These are phyloP conservation scores for Coreoperca whiteheadi DNA, from an alignment of 2,113 vertebrate species.

Conservation along the genomic window DNA sequence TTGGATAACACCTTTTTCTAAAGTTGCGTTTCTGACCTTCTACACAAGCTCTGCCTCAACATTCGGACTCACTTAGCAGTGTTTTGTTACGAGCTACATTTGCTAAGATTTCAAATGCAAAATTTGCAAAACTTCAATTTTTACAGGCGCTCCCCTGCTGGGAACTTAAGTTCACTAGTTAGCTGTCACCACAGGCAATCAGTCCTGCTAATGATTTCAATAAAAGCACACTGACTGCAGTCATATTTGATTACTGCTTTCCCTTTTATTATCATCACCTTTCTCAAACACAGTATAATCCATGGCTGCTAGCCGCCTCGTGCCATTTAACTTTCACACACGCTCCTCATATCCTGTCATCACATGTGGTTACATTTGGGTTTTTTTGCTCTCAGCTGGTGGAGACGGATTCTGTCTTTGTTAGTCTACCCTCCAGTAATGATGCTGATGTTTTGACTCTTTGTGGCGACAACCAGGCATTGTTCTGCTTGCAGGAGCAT, in stretches of 20 bases:
- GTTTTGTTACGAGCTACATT: neutral
- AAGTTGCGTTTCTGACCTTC: neutral
- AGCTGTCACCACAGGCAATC: neutral
- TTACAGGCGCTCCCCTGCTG: neutral
- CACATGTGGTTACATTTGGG: neutral
- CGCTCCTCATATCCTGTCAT: neutral
- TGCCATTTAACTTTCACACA: slow-evolving; percentile 4
- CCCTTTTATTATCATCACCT: neutral
- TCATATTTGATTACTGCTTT: slow-evolving; percentile 1
- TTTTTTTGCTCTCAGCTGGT: neutral
- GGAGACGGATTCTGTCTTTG: neutral
- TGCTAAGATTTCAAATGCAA: neutral
- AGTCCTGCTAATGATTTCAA: neutral
- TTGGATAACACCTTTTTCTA: neutral
- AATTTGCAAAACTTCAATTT: neutral
- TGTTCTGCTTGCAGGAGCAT: neutral
- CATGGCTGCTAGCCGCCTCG: neutral
- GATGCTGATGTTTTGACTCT: neutral
- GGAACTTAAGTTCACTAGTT: neutral
- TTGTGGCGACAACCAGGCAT: neutral
- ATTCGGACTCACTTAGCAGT: neutral
- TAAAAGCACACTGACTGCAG: neutral
- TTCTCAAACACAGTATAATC: slow-evolving; percentile 6
- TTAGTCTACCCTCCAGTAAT: slow-evolving; percentile 6
- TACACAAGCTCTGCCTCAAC: neutral